Base-by-base conservation (phyloP, 2,888 invertebrate species). In the Phytoseiulus persimilis region DNA sequence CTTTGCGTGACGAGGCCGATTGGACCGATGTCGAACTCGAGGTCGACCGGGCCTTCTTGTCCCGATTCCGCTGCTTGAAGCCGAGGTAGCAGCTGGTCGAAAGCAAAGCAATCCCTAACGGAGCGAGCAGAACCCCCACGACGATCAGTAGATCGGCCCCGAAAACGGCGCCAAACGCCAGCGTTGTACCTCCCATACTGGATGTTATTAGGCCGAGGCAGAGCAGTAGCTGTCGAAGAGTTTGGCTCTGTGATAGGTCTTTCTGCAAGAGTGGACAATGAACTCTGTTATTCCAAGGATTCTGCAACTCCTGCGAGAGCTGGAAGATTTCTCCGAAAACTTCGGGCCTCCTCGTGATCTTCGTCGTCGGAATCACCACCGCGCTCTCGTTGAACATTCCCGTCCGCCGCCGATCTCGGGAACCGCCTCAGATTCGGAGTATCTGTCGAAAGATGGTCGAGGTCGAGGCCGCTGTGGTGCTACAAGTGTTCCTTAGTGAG, bases 1-100 rank as follows among this genome's bases (percentile, higher is more conserved):
- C 87, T 45, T 87, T 65, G 65, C 65, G 65, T 65, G 65, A 65
- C 65, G 65, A 65, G 65, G 65, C 65, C 65, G 65, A 65, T 65
- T 65, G 65, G 65, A 65, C 65, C 28, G 65, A 65, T 65, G 65
- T 65, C 65, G 65, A 23, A 65, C 65, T 14, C 65, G 65, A 65
- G 65, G 65, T 65, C 65, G 65, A 65, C 65, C 65, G 18, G 65
- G 65, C 65, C 65, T 6, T 65, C 65, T 65, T 65, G 65, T 65
- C 28, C 65, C 65, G 65, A 65, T 65, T 65, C 18, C 28, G 65
- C 65, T 65, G 65, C 65, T 28, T 65, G 65, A 65, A 65, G 65
- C 65, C 65, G 18, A 65, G 65, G 65, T 65, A 65, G 65, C 65
- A 65, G 65, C 65, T 65, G 65, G 65, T 65, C 65, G 65, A 65